Conservation (phyloP, 1,140 invertebrate species). For the Achroia grisella region DNA sequence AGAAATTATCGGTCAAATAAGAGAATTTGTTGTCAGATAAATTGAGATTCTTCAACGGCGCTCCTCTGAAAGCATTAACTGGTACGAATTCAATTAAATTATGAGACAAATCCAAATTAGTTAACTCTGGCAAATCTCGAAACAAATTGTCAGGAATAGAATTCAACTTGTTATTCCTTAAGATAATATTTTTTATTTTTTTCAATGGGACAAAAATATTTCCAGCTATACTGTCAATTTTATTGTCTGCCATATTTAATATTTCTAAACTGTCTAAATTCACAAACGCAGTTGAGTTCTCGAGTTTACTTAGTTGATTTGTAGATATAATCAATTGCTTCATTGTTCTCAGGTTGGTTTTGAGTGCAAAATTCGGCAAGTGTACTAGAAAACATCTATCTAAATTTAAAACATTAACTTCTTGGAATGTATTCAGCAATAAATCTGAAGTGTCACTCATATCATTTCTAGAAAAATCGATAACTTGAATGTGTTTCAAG, state of each 20-base stretch:
- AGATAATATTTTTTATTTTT: slow-evolving; percentile 33
- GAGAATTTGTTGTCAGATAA: slow-evolving; percentile 44
- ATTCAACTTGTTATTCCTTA: slow-evolving; percentile 41
- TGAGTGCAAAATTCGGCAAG: slow-evolving; percentile 36
- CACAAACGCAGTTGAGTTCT: slow-evolving; percentile 17
- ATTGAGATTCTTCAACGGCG: slow-evolving; percentile 40
- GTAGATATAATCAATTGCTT: slow-evolving; percentile 31
- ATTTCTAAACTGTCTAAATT: slow-evolving; percentile 26
- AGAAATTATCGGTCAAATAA: slow-evolving; percentile 52
- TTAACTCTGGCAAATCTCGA: slow-evolving; percentile 29
- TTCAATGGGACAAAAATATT: slow-evolving; percentile 34
- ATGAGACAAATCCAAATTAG: slow-evolving; percentile 37
- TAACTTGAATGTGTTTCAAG: slow-evolving; percentile 19
- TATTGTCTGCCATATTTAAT: slow-evolving; percentile 40
- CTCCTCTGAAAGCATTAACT: slow-evolving; percentile 40
- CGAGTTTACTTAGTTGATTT: slow-evolving; percentile 35
- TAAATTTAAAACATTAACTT: slow-evolving; percentile 33
- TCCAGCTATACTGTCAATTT: slow-evolving; percentile 29
- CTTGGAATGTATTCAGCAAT: slow-evolving; percentile 30
- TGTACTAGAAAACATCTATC: slow-evolving; percentile 35
- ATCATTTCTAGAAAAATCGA: slow-evolving; percentile 48
- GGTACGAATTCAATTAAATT: slow-evolving; percentile 38
- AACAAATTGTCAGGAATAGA: slow-evolving; percentile 40
- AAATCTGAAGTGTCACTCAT: slow-evolving; percentile 35
- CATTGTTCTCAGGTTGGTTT: slow-evolving; percentile 32